Conservation (phyloP, 2,888 invertebrate genomes). For the Xestia xanthographa region DNA sequence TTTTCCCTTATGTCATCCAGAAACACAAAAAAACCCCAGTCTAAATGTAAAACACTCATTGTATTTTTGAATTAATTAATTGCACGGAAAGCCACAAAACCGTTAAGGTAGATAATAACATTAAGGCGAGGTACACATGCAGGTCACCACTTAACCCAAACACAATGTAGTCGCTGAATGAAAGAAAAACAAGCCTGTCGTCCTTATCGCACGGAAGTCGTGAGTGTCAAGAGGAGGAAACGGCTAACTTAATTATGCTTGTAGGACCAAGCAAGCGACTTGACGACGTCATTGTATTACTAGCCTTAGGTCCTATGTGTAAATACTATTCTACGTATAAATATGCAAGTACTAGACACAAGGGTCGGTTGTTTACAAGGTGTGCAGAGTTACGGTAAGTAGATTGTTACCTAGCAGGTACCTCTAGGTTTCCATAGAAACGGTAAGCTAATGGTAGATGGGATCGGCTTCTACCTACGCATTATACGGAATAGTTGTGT, state of each 20-base stretch:
- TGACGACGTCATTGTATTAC: conserved; percentile 54
- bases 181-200: conserved; percentile 59
- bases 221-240: conserved; percentile 65
- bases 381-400: conserved; percentile 13
- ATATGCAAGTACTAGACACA: conserved; percentile 38
- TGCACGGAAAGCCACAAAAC: conserved; percentile 23
- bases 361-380: conserved; percentile 24
- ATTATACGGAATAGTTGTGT: background rate
- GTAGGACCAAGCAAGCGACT: conserved; percentile 51
- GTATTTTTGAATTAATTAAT: conserved; percentile 27
- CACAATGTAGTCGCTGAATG: conserved; percentile 59
- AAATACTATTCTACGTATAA: conserved; percentile 37
- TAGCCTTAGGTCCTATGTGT: conserved; percentile 42
- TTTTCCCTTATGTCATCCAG: background rate
- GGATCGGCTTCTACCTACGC: background rate
- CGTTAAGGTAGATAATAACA: conserved; percentile 49
- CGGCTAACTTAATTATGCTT: conserved; percentile 66
- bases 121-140: conserved; percentile 52
- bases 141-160: conserved; percentile 64
- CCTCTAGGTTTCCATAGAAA: conserved; percentile 2
- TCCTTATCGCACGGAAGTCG: conserved; percentile 63
- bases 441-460: background rate
- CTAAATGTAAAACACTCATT: background rate
- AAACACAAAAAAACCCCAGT: background rate
- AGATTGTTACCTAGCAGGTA: conserved; percentile 9